These are phyloP conservation scores for Zeuzera pyrina DNA, from an alignment of 2,888 invertebrate genomes.

Conservation along the genomic window DNA sequence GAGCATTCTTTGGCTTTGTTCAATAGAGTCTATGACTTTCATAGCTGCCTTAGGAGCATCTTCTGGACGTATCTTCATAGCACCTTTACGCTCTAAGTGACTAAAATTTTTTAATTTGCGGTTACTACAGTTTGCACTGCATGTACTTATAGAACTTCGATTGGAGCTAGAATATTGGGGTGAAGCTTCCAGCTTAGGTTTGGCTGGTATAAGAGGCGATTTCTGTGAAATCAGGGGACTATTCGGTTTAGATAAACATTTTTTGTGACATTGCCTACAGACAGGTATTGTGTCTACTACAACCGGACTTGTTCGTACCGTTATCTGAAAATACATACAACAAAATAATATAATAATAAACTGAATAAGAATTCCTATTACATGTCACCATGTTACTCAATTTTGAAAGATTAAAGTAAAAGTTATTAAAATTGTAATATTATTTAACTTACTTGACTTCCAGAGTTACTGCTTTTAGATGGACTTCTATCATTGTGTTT, in stretches of 20 bases:
- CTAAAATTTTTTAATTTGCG: slow-evolving; percentile 50
- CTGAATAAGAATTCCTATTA: no score
- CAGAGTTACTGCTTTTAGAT: slow-evolving; percentile 83
- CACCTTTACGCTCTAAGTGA: slow-evolving; percentile 63
- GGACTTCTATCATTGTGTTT: slow-evolving; percentile 77
- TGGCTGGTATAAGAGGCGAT: slow-evolving; percentile 35
- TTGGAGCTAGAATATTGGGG: slow-evolving; percentile 54
- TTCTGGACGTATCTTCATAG: slow-evolving; percentile 63
- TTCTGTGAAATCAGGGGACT: slow-evolving; percentile 63
- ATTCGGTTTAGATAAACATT: slow-evolving; percentile 76
- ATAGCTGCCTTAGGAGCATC: slow-evolving; percentile 60
- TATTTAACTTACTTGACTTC: slow-evolving; percentile 81
- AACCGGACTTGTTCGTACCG: slow-evolving; percentile 83
- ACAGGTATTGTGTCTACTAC: slow-evolving; percentile 81
- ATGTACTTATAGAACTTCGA: slow-evolving; percentile 50
- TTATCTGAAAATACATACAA: slow-evolving; percentile 70
- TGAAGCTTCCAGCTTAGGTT: slow-evolving; percentile 47
- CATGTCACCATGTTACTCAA: no score
- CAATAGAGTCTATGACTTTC: slow-evolving; percentile 64
- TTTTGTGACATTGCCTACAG: slow-evolving; percentile 85
- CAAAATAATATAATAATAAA: no score
- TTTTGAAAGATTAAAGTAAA: no score
- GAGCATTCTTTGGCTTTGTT: slow-evolving; percentile 65
- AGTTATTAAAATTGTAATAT: no score
- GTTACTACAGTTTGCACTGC: slow-evolving; percentile 55